Evolutionary conservation across 1,140 invertebrate genomes (phyloP).

Genomic region (Araneus ventricosus): DNA sequence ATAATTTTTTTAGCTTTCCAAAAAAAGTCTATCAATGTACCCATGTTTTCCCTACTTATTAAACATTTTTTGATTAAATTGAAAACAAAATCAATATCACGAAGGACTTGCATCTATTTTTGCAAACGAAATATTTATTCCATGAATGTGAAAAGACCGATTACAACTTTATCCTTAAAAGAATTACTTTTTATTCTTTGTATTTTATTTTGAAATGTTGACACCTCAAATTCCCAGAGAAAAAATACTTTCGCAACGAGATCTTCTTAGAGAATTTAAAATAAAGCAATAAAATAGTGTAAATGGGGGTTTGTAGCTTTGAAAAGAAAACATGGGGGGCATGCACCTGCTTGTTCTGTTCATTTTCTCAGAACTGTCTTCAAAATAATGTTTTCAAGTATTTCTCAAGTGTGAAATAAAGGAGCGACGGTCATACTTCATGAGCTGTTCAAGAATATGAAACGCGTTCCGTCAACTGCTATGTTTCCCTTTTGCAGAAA

Average conservation of each 20-base stretch:
- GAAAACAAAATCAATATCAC: too few species aligned
- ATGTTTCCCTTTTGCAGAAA: neutral
- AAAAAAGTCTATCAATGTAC: too few species aligned
- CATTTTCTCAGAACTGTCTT: neutral
- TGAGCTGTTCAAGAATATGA: conserved; percentile 1
- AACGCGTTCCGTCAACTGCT: neutral
- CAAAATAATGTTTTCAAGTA: neutral
- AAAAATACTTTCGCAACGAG: neutral
- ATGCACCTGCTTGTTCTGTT: neutral
- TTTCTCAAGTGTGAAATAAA: neutral
- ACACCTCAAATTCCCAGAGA: neutral
- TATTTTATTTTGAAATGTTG: neutral
- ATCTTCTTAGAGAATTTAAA: neutral
- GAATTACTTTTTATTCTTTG: neutral
- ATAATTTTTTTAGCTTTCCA: too few species aligned
- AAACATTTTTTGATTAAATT: too few species aligned
- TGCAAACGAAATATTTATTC: too few species aligned
- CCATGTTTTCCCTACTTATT: too few species aligned
- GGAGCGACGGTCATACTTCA: neutral
- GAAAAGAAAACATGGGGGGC: neutral
- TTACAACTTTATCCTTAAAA: neutral
- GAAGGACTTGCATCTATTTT: too few species aligned
- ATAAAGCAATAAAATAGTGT: neutral
- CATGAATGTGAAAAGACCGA: too few species aligned
- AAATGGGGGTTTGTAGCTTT: neutral